Conservation (phyloP, 2,797 vertebrate species). For the Knipowitschia caucasica region DNA sequence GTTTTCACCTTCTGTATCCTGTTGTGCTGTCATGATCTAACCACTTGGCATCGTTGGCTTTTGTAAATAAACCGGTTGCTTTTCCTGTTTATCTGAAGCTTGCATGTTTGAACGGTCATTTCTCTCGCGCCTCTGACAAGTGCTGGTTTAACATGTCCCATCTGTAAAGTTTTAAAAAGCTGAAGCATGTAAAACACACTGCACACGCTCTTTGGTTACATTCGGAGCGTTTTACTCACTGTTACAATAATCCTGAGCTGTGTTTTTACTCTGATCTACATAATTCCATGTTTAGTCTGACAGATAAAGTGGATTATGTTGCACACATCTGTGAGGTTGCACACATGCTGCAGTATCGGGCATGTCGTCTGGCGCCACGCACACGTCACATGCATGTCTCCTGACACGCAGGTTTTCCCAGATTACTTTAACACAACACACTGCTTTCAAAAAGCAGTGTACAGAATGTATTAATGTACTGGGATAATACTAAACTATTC, state of each 20-base stretch:
- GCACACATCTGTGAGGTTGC: slow-evolving; percentile 58
- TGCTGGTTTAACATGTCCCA: slow-evolving; percentile 15
- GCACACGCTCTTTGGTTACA: background rate
- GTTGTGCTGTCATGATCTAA: background rate
- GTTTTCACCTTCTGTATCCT: no score
- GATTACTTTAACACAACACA: slow-evolving; percentile 41
- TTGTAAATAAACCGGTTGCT: background rate
- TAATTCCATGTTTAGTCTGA: slow-evolving; percentile 48
- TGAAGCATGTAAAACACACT: slow-evolving; percentile 9
- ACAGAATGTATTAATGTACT: slow-evolving; percentile 41
- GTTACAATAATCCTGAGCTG: background rate
- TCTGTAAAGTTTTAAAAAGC: background rate
- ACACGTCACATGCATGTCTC: slow-evolving; percentile 19
- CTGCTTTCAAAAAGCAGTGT: slow-evolving; percentile 23
- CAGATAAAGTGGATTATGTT: slow-evolving; percentile 63
- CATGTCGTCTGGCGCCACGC: slow-evolving; percentile 14
- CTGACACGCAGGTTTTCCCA: slow-evolving; percentile 43
- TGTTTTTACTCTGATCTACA: slow-evolving; percentile 16
- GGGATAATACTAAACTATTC: no score
- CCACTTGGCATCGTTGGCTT: background rate
- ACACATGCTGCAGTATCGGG: slow-evolving; percentile 23
- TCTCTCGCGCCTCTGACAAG: slow-evolving; percentile 14
- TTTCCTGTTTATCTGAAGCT: background rate
- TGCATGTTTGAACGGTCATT: background rate
- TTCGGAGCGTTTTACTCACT: background rate